These are phyloP conservation scores for Misgurnus mizolepis DNA, from an alignment of 2,113 vertebrate species.

Conservation along the genomic window DNA sequence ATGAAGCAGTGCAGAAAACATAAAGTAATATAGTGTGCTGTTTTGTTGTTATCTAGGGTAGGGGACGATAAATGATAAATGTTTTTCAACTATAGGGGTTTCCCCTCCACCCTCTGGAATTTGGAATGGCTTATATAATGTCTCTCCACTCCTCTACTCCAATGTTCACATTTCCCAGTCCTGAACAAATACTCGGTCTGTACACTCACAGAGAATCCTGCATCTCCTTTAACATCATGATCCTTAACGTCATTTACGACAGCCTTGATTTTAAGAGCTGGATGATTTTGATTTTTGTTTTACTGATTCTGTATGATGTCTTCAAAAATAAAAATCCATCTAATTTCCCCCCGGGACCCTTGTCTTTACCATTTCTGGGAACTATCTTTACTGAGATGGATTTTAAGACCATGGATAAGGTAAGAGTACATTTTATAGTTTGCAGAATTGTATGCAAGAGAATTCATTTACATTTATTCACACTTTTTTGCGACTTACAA, in stretches of 20 bases:
- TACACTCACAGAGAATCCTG: neutral
- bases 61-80: too few relatives aligned
- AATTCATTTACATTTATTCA: too few relatives aligned
- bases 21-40: too few relatives aligned
- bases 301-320: slow-evolving; percentile 70
- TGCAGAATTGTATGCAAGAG: neutral
- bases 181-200: neutral
- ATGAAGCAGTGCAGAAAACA: too few relatives aligned
- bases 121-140: neutral
- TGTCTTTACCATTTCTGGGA: slow-evolving; percentile 71
- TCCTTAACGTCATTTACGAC: slow-evolving; percentile 64
- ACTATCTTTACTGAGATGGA: slow-evolving; percentile 57
- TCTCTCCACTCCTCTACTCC: neutral
- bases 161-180: neutral
- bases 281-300: slow-evolving; percentile 64
- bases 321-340: slow-evolving; percentile 66
- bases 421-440: slow-evolving; percentile 43
- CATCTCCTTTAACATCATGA: slow-evolving; percentile 54
- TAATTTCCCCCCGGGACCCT: slow-evolving; percentile 76
- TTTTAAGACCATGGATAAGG: slow-evolving; percentile 61
- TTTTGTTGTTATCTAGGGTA: too few relatives aligned
- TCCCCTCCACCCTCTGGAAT: neutral
- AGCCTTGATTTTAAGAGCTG: slow-evolving; percentile 61
- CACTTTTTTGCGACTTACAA: too few relatives aligned
- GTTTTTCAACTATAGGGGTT: too few relatives aligned